Evolutionary conservation across 30 jellyfish, hydroid and myxozoan species (phyloP).

Genomic region (Pseudorhiza aurosa): DNA sequence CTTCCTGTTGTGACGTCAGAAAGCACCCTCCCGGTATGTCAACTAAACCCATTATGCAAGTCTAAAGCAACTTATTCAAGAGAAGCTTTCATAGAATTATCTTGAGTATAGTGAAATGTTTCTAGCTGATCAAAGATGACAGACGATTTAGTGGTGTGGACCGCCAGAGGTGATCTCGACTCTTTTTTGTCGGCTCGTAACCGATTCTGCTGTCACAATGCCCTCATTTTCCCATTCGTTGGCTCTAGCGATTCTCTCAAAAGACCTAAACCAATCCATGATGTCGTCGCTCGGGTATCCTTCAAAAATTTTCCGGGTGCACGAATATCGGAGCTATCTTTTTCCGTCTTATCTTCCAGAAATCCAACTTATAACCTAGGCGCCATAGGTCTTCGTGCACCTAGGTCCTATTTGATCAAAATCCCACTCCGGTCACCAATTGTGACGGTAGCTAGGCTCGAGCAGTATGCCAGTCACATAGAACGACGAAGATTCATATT

Average conservation of each 20-base stretch:
- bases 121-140: too few relatives aligned
- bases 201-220: too few relatives aligned
- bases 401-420: constrained; percentile 32
- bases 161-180: too few relatives aligned
- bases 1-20: constrained; percentile 31
- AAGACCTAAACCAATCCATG: constrained; percentile 49
- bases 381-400: constrained; percentile 19
- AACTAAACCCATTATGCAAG: background rate
- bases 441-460: too few relatives aligned
- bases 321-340: constrained; percentile 4
- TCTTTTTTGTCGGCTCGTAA: too few relatives aligned
- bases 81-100: too few relatives aligned
- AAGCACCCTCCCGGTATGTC: constrained; percentile 1
- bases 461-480: too few relatives aligned
- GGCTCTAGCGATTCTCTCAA: constrained; percentile 48
- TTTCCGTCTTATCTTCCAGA: background rate
- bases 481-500: too few relatives aligned
- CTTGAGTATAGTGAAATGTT: too few relatives aligned
- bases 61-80: too few relatives aligned
- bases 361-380: background rate
- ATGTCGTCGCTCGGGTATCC: constrained; percentile 58
- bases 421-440: constrained; percentile 8
- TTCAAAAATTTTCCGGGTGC: constrained; percentile 54
- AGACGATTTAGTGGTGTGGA: too few relatives aligned
- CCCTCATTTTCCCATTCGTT: constrained; percentile 43